phyloP scores from a whole-genome alignment of 2,888 invertebrate genomes.

The Lasius fuliginosus region DNA sequence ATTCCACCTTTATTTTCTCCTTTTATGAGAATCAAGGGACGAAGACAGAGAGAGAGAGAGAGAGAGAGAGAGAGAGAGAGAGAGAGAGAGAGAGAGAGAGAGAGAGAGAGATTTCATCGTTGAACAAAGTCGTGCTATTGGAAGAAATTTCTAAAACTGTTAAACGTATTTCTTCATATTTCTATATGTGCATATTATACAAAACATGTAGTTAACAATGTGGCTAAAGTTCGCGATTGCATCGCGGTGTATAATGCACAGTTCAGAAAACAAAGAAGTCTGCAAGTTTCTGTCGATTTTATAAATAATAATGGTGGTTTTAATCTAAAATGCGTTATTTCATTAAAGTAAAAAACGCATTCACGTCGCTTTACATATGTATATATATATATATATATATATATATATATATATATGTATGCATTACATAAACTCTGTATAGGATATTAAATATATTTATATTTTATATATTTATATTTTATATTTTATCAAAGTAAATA shows the following conservation, averaged over 20 bases:
- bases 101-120: background rate
- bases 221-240: background rate
- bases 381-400: background rate
- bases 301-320: background rate
- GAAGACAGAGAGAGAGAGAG: background rate
- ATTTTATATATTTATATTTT: too few relatives aligned
- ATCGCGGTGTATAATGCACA: background rate
- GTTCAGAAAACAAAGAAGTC: background rate
- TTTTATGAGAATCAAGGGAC: background rate
- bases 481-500: background rate
- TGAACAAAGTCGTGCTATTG: background rate
- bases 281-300: background rate
- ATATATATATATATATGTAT: too few relatives aligned
- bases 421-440: background rate
- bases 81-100: background rate
- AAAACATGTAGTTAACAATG: background rate
- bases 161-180: background rate
- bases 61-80: background rate
- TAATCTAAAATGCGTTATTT: background rate
- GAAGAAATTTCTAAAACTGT: conserved; percentile 2
- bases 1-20: background rate
- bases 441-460: background rate
- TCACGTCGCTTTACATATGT: background rate
- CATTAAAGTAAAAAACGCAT: background rate
- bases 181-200: background rate